These are phyloP conservation scores for Darevskia nairensis DNA, from an alignment of 2,797 vertebrate species.

Conservation along the genomic window DNA sequence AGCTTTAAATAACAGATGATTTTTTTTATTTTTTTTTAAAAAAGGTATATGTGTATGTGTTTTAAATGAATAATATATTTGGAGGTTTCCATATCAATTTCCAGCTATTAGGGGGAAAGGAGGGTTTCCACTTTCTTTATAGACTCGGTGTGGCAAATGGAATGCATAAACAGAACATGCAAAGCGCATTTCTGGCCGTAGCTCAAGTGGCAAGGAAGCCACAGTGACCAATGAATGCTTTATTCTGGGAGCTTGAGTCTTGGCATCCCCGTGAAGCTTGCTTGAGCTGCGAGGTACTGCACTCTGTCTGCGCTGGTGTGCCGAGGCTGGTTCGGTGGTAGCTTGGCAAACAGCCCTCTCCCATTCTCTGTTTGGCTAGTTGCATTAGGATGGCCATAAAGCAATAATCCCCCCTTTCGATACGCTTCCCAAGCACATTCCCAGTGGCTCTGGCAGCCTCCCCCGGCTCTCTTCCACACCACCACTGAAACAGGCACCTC, in stretches of 20 bases:
- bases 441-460: neutral
- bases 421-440: slow-evolving; percentile 53
- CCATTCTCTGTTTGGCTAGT: slow-evolving; percentile 59
- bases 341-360: slow-evolving; percentile 59
- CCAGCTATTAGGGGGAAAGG: slow-evolving; percentile 44
- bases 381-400: slow-evolving; percentile 65
- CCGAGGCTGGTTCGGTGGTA: neutral
- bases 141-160: slow-evolving; percentile 38
- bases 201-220: slow-evolving; percentile 60
- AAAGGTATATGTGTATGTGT: neutral
- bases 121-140: slow-evolving; percentile 42
- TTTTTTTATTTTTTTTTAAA: slow-evolving; percentile 29
- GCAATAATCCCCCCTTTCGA: slow-evolving; percentile 65
- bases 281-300: slow-evolving; percentile 58
- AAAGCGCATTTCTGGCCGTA: slow-evolving; percentile 58
- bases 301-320: slow-evolving; percentile 56
- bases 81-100: slow-evolving; percentile 58
- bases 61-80: slow-evolving; percentile 46
- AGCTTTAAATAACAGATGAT: slow-evolving; percentile 64
- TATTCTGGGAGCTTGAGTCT: slow-evolving; percentile 63
- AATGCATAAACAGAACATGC: slow-evolving; percentile 47
- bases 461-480: neutral
- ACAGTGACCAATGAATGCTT: slow-evolving; percentile 45
- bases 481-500: too few species aligned
- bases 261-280: slow-evolving; percentile 62